Percentiles rank a stretch among this genome's conserved stretches.
These are phyloP conservation scores for Hemaris fuciformis DNA, from an alignment of 2,888 invertebrate genomes.

Conservation along the genomic window DNA sequence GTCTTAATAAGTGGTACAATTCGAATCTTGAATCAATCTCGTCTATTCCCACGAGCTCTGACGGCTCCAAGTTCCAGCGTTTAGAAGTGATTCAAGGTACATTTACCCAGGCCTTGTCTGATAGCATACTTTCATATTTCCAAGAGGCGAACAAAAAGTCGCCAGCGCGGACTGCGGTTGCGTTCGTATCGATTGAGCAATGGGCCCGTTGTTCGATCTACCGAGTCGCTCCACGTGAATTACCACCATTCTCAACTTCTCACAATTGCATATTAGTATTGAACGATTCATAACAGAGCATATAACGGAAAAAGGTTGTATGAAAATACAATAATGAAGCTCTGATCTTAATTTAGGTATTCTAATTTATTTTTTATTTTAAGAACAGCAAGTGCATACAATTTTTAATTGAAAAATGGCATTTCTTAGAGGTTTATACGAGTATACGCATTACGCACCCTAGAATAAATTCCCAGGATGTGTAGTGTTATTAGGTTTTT, in stretches of 20 bases:
- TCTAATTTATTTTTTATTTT: too few relatives aligned
- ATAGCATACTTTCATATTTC: slow-evolving; percentile 19
- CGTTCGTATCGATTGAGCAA: slow-evolving; percentile 21
- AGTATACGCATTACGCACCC: too few relatives aligned
- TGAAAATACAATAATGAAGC: background rate
- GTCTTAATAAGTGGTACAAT: too few relatives aligned
- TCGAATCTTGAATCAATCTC: too few relatives aligned
- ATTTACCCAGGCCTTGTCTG: slow-evolving; percentile 1
- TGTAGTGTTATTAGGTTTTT: too few relatives aligned
- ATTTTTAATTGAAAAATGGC: too few relatives aligned
- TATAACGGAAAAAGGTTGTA: background rate
- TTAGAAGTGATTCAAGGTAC: background rate
- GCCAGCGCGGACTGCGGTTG: slow-evolving; percentile 15
- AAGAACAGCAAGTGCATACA: too few relatives aligned
- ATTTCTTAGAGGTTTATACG: too few relatives aligned
- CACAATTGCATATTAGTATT: background rate
- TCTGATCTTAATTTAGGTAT: too few relatives aligned
- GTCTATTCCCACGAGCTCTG: background rate
- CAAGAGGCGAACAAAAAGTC: slow-evolving; percentile 17
- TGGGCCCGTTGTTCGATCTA: slow-evolving; percentile 13
- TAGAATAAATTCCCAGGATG: too few relatives aligned
- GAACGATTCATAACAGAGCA: background rate
- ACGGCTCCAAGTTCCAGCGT: background rate
- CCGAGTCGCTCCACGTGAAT: background rate
- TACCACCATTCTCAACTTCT: background rate